Evolutionary conservation across 2,888 invertebrate genomes (phyloP), one percentile per base, ranked within the genome.

Genomic region (Microctonus brassicae): DNA sequence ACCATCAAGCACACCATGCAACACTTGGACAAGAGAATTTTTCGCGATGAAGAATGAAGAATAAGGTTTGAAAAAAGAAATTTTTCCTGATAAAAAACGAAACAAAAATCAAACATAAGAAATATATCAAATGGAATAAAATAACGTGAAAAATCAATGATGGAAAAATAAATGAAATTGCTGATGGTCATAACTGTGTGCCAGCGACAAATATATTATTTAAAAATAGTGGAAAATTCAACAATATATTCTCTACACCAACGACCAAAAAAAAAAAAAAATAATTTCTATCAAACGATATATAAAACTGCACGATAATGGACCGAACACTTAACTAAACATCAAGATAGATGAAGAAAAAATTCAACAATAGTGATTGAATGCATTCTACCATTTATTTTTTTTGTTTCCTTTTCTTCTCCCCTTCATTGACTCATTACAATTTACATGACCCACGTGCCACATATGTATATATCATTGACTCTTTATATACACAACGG

Each of bases 321-420:
- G 73, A 55, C 64, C 69, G 67, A 75, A 77, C 76, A 76, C 76
- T 78, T 74, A 75, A 75, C 77, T 77, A 76, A 77, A 77, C 77
- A 77, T 68, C 73, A n/a, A n/a, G n/a, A n/a, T n/a, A n/a, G n/a
- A n/a, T n/a, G n/a, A 60, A 71, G 42, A 70, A 72, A 72, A 69
- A 70, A 57, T 69, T 71, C 70, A 73, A 78, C 77, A 79, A 80
- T 79, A 72, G 75, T 75, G 75, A 76, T 77, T 79, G 77, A 79
- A 78, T 77, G 77, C 76, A 79, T 80, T 79, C 76, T 78, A 71
- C 64, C 55, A 53, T 33, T 33, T 64, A 26, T 57, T n/a, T 57
- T 24, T 22, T 13, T 20, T n/a, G n/a, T n/a, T 62, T 39, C 42
- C 3, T 36, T 36, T 24, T 36, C 36, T 42, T 42, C 13, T n/a